Evolutionary conservation across 53 echinoderm and acorn worm genomes (phyloP), one percentile per base, ranked within the genome.

Genomic region (Paelopatides confundens): DNA sequence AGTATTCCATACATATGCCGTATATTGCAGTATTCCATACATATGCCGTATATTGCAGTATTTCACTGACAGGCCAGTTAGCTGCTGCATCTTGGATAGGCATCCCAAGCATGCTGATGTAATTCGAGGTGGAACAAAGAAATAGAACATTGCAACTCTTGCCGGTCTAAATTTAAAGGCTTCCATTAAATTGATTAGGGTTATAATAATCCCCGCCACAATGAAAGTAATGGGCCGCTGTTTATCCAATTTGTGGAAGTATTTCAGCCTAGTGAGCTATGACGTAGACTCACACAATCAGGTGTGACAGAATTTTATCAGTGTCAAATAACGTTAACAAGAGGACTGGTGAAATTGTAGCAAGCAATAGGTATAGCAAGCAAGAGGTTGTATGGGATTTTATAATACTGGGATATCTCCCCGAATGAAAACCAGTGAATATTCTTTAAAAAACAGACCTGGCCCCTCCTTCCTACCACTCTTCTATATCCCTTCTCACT

Each of bases 191-290:
- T 74, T 21, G 29, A 74, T 74, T 74, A 74, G 74, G 28, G 40
- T 46, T 46, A 40, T 46, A 38, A 46, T 46, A 74, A 74, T 74
- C 13, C 74, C 29, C 40, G 39, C n/a, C 46, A 74, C 74, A 74
- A 74, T 74, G 46, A 39, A 35, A 3, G 27, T 74, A 46, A 74
- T 74, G 46, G 74, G 27, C 74, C 27, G 74, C 74, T 74, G 46
- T 46, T 74, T 74, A 74, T 74, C 46, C 37, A 74, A 74, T 74
- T 74, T 74, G 47, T 35, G 26, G 47, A 74, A 74, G 74, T 46
- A 74, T 74, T 74, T 40, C 36, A 35, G 74, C 74, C 39, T 46
- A 74, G 40, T 74, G 74, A 37, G 74, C 74, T 24, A 28, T 74
- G 74, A 74, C 74, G 74, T 74, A 74, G 74, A 46, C 39, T 11